Conservation (phyloP, 53 echinoderm and acorn worm genomes). For the Echinarachnius parma region DNA sequence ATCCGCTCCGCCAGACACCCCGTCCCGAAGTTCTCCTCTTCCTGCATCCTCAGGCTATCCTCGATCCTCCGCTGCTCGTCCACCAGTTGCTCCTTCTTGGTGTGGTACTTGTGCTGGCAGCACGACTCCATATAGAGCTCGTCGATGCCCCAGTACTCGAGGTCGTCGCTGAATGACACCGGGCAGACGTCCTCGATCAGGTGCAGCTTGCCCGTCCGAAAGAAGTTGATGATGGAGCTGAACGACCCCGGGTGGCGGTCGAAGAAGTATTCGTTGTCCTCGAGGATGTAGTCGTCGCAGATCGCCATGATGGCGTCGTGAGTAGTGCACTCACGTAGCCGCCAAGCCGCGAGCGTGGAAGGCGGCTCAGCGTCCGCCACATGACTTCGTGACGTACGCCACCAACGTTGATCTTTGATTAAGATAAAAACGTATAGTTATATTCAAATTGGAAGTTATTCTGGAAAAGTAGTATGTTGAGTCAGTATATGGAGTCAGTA, state of each 20-base stretch:
- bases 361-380: conserved; percentile 80
- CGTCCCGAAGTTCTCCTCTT: conserved; percentile 71
- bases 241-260: conserved; percentile 90
- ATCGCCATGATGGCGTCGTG: conserved; percentile 91
- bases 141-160: conserved; percentile 98
- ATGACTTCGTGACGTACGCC: conserved; percentile 84
- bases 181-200: conserved; percentile 92
- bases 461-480: too few relatives aligned
- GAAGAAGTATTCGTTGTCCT: conserved; percentile 89
- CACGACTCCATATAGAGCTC: conserved; percentile 89
- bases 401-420: conserved; percentile 73
- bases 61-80: conserved; percentile 73
- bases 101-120: conserved; percentile 94
- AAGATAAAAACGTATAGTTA: too few relatives aligned
- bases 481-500: too few relatives aligned
- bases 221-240: conserved; percentile 87
- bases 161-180: conserved; percentile 83
- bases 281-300: conserved; percentile 82
- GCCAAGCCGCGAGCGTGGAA: conserved; percentile 74
- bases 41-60: conserved; percentile 58
- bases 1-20: conserved; percentile 70
- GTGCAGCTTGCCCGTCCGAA: conserved; percentile 91
- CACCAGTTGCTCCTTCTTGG: conserved; percentile 85
- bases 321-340: conserved; percentile 64
- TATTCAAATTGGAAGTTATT: too few relatives aligned